phyloP scores from a whole-genome alignment of 1,140 invertebrate species.

The Camponotus vicinus region DNA sequence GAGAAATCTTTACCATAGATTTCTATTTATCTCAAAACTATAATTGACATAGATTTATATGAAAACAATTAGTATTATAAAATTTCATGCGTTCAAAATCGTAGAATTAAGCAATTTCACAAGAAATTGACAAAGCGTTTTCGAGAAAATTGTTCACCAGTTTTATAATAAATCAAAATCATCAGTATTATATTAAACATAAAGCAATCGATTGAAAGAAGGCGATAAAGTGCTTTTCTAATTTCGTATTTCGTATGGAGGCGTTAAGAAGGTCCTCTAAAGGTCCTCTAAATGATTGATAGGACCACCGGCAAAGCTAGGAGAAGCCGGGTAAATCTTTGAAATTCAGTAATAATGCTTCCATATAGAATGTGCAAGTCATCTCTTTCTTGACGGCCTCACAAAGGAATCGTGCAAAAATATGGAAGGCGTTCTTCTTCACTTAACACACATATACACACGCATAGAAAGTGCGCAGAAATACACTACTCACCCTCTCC shows the following conservation, averaged over 20 bases:
- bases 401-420: slow-evolving; percentile 19
- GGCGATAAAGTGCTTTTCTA: slow-evolving; percentile 1
- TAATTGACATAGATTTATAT: not conserved
- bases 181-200: not conserved
- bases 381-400: slow-evolving; percentile 18
- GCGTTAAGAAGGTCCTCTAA: not conserved
- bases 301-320: not conserved
- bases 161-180: not conserved
- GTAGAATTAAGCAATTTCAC: too few relatives aligned
- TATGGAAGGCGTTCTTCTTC: not conserved
- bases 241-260: not conserved
- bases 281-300: slow-evolving; percentile 10
- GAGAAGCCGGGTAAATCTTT: not conserved
- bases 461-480: not conserved
- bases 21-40: not conserved
- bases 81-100: not conserved
- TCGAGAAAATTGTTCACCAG: not conserved
- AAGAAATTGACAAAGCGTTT: not conserved
- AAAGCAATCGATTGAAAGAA: not conserved
- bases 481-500: slow-evolving; percentile 94
- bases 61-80: not conserved
- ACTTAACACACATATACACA: not conserved
- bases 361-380: slow-evolving; percentile 5
- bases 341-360: slow-evolving; percentile 36
- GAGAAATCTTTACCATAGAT: not conserved